Base-by-base conservation (phyloP, 2,888 invertebrate genomes). In the Leptinotarsa rubiginosa region DNA sequence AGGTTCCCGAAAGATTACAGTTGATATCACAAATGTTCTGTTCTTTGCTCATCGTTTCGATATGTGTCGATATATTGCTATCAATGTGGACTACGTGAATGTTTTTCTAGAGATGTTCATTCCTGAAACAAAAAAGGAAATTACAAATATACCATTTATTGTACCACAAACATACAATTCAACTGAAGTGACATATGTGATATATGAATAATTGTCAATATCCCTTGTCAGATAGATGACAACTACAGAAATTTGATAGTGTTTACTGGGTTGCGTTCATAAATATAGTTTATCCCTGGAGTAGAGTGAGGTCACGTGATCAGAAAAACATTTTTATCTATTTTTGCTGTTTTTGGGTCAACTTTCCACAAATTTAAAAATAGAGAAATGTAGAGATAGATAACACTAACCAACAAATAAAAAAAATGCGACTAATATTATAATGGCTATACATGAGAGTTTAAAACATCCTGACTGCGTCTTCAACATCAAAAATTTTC, bases 31-130 rank as follows among this genome's bases (percentile, higher is more conserved):
- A 71, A 66, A 54, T 31, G 69, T 70, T 65, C 66, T 68, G 31
- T 64, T 59, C 47, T 69, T 74, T 74, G 59, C 65, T 72, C 67
- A 62, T 70, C 31, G 67, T 62, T 65, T 59, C n/a, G 74, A 74
- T 77, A 74, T 74, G 75, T 66, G 41, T 73, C 67, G 64, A 65
- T 72, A 62, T 76, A 65, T 77, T 65, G 73, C 66, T 71, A 70
- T 12, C 54, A 67, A 47, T 69, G 56, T 22, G 47, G 64, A 31
- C 22, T 4, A 64, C 52, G 64, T 22, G 47, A 25, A 52, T 20
- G 50, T 69, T 56, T 65, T 59, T 65, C 66, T 74, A 47, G 74
- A 74, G 72, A 72, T 62, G 76, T 31, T 76, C 76, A 74, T 74
- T 25, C 74, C 76, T 76, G 74, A 12, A 76, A 76, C 65, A 72